Base-by-base conservation (phyloP, 2,888 invertebrate genomes). In the Muschampia plurimacula region DNA sequence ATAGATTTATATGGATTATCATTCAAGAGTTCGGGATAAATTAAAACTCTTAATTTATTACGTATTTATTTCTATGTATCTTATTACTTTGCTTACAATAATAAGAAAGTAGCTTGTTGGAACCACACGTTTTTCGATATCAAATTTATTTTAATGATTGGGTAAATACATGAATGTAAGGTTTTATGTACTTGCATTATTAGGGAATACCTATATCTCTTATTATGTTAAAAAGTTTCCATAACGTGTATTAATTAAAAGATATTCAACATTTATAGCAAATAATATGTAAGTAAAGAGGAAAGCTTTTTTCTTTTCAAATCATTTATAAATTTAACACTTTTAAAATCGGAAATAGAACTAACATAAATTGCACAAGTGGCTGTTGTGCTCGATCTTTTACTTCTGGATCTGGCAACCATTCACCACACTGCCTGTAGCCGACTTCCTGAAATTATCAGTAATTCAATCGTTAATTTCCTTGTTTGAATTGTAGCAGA, bases 351-450 rank as follows among this genome's bases (percentile, higher is more conserved):
- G 39, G 22, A 28, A 57, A 57, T 28, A 57, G 28, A 28, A 57
- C 57, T 57, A 57, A 28, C 28, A 57, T 57, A 57, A 28, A 1
- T 8, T 57, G 15, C 4, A 57, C 28, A 1, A 12, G 28, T 28
- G 28, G 28, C 22, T 57, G 28, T 57, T 22, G 46, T 13, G 36
- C 71, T 9, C n/a, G 7, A 12, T 59, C 81, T 73, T 79, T 76
- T 15, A 76, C 77, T 72, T 86, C 82, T 0, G 84, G 82, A 67
- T 93, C 86, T 0, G 93, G 92, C 0, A 90, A 77, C 93, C 93
- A 94, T 0, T 89, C 88, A 0, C 91, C 93, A 77, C 93, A 94
- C 72, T 94, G 93, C 66, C 93, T 83, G 80, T 94, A 94, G n/a
- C 92, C 93, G 15, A 75, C 81, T 76, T 94, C 93, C 93, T 94